Base-by-base conservation (phyloP, 23 tunicate genomes). In the Ciona savignyi region DNA sequence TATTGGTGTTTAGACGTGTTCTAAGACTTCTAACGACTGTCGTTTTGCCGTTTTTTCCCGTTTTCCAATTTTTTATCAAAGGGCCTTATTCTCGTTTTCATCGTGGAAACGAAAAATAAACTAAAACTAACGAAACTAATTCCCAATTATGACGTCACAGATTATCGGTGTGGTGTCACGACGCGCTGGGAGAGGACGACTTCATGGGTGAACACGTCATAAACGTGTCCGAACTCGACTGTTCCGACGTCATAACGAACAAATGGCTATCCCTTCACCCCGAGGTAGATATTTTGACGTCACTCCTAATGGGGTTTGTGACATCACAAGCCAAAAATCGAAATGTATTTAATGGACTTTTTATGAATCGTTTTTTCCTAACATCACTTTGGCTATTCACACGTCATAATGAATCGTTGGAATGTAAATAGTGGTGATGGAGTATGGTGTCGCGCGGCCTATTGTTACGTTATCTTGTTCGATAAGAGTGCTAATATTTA, bases 121-220 rank as follows among this genome's bases (percentile, higher is more conserved):
- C n/a, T n/a, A n/a, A n/a, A n/a, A n/a, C n/a, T n/a, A n/a, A n/a
- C n/a, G n/a, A n/a, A n/a, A n/a, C n/a, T n/a, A n/a, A n/a, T n/a
- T n/a, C n/a, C n/a, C n/a, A n/a, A n/a, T n/a, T n/a, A 42, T 42
- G 56, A 42, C 56, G 56, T 42, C 56, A 42, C 56, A 86, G 93
- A 68, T 80, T 80, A 25, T 80, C 94, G 26, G 94, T 87, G 0
- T 87, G 94, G 94, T 67, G 77, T 51, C 70, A 67, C 30, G 94
- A 87, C 70, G 86, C 74, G 2, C 60, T 87, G 70, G 94, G 85
- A 3, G 68, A 69, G 9, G 94, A 87, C 68, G 94, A 80, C 42
- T 80, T 87, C 51, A 80, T 87, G 77, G 94, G 94, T 64, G 94
- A 87, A 71, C 51, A 26, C 20, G 66, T 80, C 34, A 64, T 87